Conservation (phyloP, 2,888 invertebrate genomes). For the Elegia similella region DNA sequence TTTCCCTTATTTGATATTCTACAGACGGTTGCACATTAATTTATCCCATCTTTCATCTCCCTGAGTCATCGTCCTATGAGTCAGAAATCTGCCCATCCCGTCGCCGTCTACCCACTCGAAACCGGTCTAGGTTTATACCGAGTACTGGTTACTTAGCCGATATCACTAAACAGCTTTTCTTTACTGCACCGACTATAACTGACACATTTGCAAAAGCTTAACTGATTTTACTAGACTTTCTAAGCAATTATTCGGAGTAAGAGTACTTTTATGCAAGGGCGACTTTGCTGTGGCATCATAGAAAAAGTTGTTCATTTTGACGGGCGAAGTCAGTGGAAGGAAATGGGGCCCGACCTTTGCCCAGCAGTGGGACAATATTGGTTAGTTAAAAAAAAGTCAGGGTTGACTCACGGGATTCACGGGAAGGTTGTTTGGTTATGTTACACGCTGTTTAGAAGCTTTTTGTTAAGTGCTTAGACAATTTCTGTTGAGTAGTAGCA, state of each 20-base stretch:
- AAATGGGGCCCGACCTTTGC: too few species aligned
- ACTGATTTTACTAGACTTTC: conserved; percentile 2
- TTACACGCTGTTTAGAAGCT: too few species aligned
- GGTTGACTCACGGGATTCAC: too few species aligned
- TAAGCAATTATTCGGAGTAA: background rate
- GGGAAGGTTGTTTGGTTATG: too few species aligned
- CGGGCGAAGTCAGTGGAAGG: too few species aligned
- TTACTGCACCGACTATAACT: conserved; percentile 18
- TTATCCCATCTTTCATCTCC: conserved; percentile 45
- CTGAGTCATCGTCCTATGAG: conserved; percentile 63
- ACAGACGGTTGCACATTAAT: conserved; percentile 39
- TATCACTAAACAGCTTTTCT: conserved; percentile 22
- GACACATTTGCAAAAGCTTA: conserved; percentile 10
- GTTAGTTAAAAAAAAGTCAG: too few species aligned
- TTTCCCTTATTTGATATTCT: background rate
- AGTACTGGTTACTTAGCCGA: conserved; percentile 26
- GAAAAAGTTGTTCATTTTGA: too few species aligned
- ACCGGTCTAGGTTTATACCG: conserved; percentile 30
- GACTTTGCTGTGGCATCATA: too few species aligned
- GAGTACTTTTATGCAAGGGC: too few species aligned
- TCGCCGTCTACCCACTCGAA: conserved; percentile 30
- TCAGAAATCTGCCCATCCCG: conserved; percentile 56
- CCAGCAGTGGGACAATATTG: too few species aligned
- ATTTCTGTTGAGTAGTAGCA: too few species aligned
- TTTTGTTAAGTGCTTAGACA: too few species aligned